phyloP scores from a whole-genome alignment of 1,140 invertebrate species.

The Apis laboriosa region DNA sequence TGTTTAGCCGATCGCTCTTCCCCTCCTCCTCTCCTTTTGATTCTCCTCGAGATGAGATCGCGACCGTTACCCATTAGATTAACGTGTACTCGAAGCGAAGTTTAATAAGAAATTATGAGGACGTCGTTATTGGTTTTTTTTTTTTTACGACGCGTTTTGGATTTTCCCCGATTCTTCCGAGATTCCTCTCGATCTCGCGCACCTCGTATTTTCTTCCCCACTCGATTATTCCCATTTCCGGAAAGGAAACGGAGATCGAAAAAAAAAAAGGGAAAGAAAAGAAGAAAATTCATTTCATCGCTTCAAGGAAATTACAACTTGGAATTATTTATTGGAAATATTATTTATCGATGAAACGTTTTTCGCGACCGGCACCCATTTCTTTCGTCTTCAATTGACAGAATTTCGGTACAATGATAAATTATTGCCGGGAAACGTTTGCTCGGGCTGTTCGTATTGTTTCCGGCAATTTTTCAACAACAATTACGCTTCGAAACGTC shows the following conservation, averaged over 20 bases:
- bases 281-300: no score
- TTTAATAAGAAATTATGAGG: background rate
- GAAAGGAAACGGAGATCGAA: background rate
- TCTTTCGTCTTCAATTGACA: background rate
- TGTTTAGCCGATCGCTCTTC: conserved; percentile 48
- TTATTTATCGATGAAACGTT: conserved; percentile 26
- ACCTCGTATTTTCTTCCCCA: background rate
- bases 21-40: background rate
- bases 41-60: background rate
- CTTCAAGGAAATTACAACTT: background rate
- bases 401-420: background rate
- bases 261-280: background rate
- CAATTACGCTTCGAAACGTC: background rate
- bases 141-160: no score
- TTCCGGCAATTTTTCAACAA: background rate
- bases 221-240: background rate
- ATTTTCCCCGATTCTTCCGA: background rate
- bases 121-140: background rate
- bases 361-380: background rate
- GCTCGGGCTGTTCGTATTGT: background rate
- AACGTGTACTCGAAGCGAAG: background rate
- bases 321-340: conserved; percentile 22
- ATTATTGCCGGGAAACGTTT: conserved; percentile 10
- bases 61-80: background rate
- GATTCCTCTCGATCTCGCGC: no score